phyloP scores from a whole-genome alignment of 1,140 invertebrate genomes.

The Musca domestica region DNA sequence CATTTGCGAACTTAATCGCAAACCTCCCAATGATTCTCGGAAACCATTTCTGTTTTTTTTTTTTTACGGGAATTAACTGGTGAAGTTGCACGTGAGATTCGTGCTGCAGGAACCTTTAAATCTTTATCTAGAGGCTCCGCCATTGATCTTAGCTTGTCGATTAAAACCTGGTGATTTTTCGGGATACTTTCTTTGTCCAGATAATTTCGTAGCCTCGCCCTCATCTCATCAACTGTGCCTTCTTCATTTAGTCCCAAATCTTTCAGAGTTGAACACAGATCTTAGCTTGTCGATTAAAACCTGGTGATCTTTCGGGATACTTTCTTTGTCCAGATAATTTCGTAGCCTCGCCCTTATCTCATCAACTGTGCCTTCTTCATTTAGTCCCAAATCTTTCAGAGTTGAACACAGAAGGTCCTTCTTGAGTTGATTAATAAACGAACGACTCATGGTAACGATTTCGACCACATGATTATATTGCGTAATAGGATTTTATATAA shows the following conservation, averaged over 20 bases:
- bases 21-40: no score
- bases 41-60: no score
- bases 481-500: no score
- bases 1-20: constrained; percentile 12
- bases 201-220: no score
- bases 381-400: background rate
- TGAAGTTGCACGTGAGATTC: background rate
- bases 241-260: background rate
- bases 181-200: background rate
- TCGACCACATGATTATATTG: no score
- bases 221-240: background rate
- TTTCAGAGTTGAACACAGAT: background rate
- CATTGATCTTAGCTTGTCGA: background rate
- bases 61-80: no score
- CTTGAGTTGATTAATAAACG: background rate
- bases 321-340: no score
- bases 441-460: background rate
- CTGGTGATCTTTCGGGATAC: background rate
- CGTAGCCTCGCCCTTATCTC: no score
- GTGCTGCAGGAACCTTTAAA: background rate
- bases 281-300: background rate
- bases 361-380: background rate
- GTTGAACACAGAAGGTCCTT: background rate
- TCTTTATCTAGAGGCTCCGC: background rate
- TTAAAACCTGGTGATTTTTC: background rate